Conservation (phyloP, 2,113 vertebrate genomes). For the Pelecanoides urinatrix region DNA sequence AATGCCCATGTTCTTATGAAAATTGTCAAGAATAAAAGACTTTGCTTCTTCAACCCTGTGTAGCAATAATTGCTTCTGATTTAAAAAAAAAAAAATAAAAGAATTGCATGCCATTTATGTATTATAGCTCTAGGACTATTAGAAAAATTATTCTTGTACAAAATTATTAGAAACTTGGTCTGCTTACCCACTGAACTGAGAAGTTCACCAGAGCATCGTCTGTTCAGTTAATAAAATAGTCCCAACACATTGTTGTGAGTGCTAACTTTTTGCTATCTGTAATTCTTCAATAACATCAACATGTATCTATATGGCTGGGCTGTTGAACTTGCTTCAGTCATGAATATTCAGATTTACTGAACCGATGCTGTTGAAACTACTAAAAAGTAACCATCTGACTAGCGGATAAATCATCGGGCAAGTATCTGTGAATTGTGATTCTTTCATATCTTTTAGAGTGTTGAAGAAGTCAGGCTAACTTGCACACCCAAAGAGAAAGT, state of each 20-base stretch:
- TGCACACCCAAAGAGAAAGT: neutral
- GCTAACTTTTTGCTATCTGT: neutral
- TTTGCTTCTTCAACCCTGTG: neutral
- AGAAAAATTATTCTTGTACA: neutral
- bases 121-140: neutral
- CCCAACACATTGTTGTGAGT: neutral
- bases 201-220: neutral
- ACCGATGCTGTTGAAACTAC: neutral
- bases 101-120: neutral
- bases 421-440: neutral
- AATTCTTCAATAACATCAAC: neutral
- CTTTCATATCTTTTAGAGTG: neutral
- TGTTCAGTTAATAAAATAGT: neutral
- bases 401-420: neutral
- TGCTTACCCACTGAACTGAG: neutral
- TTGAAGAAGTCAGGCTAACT: neutral
- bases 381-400: neutral
- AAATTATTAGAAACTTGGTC: neutral
- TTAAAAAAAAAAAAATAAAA: neutral
- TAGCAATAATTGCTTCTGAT: neutral
- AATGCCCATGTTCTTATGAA: neutral
- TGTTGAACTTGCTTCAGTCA: neutral
- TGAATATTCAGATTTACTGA: neutral
- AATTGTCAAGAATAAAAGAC: neutral
- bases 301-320: neutral